Conservation (phyloP, 2,888 invertebrate genomes). For the Coenonympha arcania region DNA sequence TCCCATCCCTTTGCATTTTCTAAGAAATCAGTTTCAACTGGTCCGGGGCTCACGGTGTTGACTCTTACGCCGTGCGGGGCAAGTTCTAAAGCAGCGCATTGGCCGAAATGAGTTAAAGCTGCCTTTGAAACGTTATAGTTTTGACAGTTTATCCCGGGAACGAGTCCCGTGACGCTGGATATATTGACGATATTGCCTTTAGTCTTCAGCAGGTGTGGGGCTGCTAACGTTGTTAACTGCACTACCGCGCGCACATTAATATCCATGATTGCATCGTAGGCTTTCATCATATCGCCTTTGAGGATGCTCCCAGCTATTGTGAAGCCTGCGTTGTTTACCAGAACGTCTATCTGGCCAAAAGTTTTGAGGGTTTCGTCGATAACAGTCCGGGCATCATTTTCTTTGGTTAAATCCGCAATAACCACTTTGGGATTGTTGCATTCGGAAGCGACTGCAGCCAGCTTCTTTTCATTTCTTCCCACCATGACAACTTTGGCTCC, state of each 20-base stretch:
- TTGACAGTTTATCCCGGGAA: background rate
- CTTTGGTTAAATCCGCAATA: constrained; percentile 16
- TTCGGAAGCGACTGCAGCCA: too few species aligned
- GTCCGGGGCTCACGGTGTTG: background rate
- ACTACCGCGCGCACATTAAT: background rate
- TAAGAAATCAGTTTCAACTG: background rate
- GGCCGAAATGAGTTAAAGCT: background rate
- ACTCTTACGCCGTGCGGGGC: background rate
- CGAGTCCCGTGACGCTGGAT: background rate
- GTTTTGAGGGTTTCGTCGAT: constrained; percentile 31
- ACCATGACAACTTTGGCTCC: constrained; percentile 32
- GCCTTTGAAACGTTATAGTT: background rate
- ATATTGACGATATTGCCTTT: constrained; percentile 1
- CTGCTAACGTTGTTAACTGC: background rate
- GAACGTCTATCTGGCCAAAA: constrained; percentile 36
- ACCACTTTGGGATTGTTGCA: constrained; percentile 11
- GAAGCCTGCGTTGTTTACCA: constrained; percentile 41
- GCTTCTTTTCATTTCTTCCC: constrained; percentile 28
- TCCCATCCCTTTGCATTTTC: background rate
- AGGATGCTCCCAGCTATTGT: background rate
- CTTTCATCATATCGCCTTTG: background rate
- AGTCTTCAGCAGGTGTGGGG: background rate
- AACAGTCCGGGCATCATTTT: constrained; percentile 19
- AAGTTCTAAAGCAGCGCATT: background rate
- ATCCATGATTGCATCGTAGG: background rate